Percentiles rank a stretch among this genome's conserved stretches.
Conservation (phyloP, 2,113 vertebrate genomes). For the Microtus oregoni region DNA sequence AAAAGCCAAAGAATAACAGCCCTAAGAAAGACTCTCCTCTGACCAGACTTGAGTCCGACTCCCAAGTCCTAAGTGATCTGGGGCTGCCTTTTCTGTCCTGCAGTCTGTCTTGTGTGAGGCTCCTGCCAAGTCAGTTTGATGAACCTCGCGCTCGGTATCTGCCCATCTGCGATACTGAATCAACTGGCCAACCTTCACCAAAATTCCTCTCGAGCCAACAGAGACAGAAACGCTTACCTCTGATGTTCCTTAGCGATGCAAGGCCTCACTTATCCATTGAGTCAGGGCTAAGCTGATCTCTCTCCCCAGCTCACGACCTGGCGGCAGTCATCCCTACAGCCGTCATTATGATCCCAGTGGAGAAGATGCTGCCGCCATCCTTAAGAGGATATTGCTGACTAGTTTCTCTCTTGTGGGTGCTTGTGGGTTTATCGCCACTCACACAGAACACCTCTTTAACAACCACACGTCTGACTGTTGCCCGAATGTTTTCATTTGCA, state of each 20-base stretch:
- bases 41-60: neutral
- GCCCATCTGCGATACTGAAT: neutral
- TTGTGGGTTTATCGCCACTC: neutral
- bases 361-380: neutral
- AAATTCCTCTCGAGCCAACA: neutral
- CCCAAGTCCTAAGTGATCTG: neutral
- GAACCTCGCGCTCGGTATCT: neutral
- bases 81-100: neutral
- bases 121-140: neutral
- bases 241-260: neutral
- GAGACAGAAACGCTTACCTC: neutral
- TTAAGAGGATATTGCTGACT: neutral
- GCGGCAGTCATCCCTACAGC: too few relatives aligned
- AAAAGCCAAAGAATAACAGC: neutral
- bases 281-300: neutral
- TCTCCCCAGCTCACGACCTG: neutral
- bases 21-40: neutral
- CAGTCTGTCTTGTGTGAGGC: neutral
- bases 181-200: neutral
- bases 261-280: neutral
- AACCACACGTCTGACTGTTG: neutral
- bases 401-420: neutral
- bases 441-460: neutral
- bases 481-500: conserved; percentile 22
- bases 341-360: neutral